These are phyloP conservation scores for Micronycteris hirsuta DNA, from an alignment of 2,113 vertebrate species.

Conservation along the genomic window DNA sequence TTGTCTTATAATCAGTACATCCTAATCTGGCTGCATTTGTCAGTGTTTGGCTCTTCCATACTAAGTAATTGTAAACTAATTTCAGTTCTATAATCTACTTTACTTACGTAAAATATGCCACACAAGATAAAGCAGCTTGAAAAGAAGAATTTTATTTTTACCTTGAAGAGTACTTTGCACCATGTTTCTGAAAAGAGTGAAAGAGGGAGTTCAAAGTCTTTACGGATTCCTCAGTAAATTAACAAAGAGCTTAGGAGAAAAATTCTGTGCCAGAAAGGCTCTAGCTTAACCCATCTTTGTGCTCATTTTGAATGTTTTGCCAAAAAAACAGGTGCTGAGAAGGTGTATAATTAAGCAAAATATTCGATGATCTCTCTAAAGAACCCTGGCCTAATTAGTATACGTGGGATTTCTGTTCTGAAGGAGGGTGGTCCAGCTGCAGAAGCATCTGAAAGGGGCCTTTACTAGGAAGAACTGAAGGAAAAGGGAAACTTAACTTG, in stretches of 20 bases:
- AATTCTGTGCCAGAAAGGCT: background rate
- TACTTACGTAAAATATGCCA: background rate
- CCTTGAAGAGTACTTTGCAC: background rate
- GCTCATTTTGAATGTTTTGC: background rate
- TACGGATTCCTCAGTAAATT: background rate
- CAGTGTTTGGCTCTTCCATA: background rate
- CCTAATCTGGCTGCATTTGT: background rate
- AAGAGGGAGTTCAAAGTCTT: background rate
- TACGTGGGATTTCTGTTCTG: background rate
- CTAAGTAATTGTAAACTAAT: background rate
- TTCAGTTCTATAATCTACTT: background rate
- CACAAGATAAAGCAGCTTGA: background rate
- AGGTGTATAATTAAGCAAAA: background rate
- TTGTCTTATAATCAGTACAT: background rate
- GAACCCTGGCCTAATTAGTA: fast-evolving
- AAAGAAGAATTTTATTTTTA: background rate
- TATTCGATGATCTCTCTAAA: background rate
- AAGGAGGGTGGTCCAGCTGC: background rate
- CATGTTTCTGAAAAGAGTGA: background rate
- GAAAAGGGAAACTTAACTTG: background rate
- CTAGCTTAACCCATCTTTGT: background rate
- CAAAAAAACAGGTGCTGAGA: background rate
- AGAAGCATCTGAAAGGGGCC: background rate
- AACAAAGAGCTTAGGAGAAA: background rate
- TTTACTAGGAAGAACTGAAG: background rate